A percentile compares a stretch with the other conserved stretches of the same genome.
These are phyloP conservation scores for Forbesichthys agassizii DNA, from an alignment of 2,113 vertebrate genomes.

Conservation along the genomic window DNA sequence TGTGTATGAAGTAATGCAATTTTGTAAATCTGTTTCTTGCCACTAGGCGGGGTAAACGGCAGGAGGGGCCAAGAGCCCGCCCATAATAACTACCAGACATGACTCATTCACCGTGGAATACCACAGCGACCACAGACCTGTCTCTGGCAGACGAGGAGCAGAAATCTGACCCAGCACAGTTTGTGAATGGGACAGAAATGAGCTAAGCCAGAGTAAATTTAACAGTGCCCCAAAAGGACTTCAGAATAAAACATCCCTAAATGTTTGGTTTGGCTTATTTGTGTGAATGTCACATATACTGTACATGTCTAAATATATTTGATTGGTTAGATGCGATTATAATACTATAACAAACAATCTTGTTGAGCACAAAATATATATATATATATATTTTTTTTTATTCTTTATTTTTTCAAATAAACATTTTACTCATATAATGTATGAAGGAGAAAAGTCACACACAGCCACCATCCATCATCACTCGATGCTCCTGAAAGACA, in stretches of 20 bases:
- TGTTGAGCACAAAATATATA: background rate
- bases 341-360: slow-evolving; percentile 5
- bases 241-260: slow-evolving; percentile 48
- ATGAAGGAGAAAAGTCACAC: slow-evolving; percentile 25
- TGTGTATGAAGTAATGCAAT: slow-evolving; percentile 25
- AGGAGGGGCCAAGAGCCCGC: slow-evolving; percentile 50
- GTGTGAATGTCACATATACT: slow-evolving; percentile 52
- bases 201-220: slow-evolving; percentile 65
- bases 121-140: slow-evolving; percentile 75
- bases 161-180: slow-evolving; percentile 68
- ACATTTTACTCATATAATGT: background rate
- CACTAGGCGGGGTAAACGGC: slow-evolving; percentile 65
- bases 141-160: slow-evolving; percentile 71
- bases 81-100: slow-evolving; percentile 77
- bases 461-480: slow-evolving; percentile 23
- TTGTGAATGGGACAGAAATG: slow-evolving; percentile 74
- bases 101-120: slow-evolving; percentile 76
- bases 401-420: no score
- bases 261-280: slow-evolving; percentile 59
- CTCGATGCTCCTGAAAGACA: slow-evolving; percentile 52
- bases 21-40: slow-evolving; percentile 63
- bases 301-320: slow-evolving; percentile 37
- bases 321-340: background rate
- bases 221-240: slow-evolving; percentile 54
- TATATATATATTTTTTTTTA: no score